These are phyloP conservation scores for Anarhynchus alexandrinus DNA, from an alignment of 2,113 vertebrate species.

Conservation along the genomic window DNA sequence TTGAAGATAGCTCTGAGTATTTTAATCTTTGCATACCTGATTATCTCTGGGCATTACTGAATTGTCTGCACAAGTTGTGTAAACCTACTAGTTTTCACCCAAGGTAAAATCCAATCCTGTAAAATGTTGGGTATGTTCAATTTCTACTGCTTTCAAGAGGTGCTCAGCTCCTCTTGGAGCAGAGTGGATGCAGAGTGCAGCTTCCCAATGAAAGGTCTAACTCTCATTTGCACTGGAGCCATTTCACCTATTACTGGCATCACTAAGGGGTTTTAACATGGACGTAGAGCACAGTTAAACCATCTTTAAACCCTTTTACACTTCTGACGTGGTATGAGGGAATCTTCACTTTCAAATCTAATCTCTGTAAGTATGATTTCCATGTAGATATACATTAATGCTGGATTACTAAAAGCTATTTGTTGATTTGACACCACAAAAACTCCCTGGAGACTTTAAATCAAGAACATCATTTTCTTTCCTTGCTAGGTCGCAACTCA, in stretches of 20 bases:
- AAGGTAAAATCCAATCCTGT: neutral
- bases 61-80: neutral
- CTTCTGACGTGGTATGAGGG: neutral
- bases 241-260: neutral
- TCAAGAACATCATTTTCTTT: neutral
- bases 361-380: neutral
- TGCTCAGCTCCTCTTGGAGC: neutral
- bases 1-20: slow-evolving; percentile 2
- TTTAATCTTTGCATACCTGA: neutral
- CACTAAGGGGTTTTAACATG: neutral
- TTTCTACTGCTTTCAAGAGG: neutral
- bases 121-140: neutral
- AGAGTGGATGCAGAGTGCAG: neutral
- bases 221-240: neutral
- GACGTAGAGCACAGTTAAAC: neutral
- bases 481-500: neutral
- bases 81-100: neutral
- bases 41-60: neutral
- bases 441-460: neutral
- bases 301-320: neutral
- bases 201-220: neutral
- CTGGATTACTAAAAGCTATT: neutral
- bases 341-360: neutral
- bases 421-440: neutral
- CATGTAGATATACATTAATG: neutral